These are phyloP conservation scores for Psittacula echo DNA, from an alignment of 2,797 vertebrate genomes.

Conservation along the genomic window DNA sequence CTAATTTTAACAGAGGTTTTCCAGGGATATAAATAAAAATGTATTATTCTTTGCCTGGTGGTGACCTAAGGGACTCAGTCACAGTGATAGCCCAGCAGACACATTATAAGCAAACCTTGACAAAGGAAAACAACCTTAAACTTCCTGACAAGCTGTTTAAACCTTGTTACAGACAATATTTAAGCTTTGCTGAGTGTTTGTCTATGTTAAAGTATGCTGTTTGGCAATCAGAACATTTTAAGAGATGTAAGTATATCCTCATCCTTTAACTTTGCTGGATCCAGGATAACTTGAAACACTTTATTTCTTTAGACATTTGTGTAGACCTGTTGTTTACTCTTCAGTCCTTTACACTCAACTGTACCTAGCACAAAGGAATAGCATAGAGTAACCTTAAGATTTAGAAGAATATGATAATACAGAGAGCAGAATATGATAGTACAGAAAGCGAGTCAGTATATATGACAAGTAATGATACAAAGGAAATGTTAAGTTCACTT, in stretches of 20 bases:
- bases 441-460: neutral
- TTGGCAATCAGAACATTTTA: neutral
- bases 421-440: neutral
- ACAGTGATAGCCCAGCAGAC: neutral
- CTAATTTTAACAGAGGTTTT: neutral
- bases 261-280: neutral
- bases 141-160: neutral
- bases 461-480: neutral
- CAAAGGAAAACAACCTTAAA: neutral
- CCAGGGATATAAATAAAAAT: neutral
- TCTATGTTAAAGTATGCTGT: neutral
- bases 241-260: neutral
- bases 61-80: neutral
- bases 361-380: neutral
- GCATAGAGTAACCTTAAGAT: neutral
- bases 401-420: neutral
- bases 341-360: neutral
- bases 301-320: neutral
- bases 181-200: neutral
- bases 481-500: neutral
- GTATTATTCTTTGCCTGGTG: neutral
- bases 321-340: neutral
- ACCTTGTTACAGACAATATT: neutral
- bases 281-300: neutral
- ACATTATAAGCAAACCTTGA: neutral